Evolutionary conservation across 2,113 vertebrate species (phyloP).

Genomic region (Lepus timidus): DNA sequence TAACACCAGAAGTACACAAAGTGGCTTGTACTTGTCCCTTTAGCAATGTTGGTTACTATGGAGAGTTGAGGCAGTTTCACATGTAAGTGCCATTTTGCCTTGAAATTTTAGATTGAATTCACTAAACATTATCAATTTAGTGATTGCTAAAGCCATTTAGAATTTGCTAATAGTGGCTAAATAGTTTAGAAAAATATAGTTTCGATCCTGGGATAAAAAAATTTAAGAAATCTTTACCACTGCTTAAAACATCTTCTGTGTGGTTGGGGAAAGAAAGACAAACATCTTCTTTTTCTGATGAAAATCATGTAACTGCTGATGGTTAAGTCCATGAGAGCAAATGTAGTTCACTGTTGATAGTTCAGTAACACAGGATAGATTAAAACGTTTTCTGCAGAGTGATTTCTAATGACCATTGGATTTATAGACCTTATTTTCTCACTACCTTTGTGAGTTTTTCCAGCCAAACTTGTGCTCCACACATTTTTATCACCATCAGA

Average conservation of each 20-base stretch:
- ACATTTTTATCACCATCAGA: neutral
- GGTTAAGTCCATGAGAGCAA: neutral
- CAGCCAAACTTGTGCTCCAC: neutral
- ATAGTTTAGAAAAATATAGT: conserved; percentile 27
- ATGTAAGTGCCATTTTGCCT: neutral
- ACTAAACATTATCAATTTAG: neutral
- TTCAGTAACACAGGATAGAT: neutral
- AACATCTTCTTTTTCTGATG: neutral
- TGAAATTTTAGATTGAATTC: neutral
- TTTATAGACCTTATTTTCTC: neutral
- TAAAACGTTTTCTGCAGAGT: neutral
- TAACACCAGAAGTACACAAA: neutral
- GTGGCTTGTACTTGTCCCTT: neutral
- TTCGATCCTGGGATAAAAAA: neutral
- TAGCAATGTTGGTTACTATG: neutral
- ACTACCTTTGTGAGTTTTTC: neutral
- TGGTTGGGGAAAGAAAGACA: neutral
- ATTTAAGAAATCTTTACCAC: neutral
- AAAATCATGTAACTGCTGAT: neutral
- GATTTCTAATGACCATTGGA: neutral
- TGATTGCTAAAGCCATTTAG: neutral
- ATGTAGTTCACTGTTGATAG: neutral
- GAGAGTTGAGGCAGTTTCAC: neutral
- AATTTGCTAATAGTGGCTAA: neutral
- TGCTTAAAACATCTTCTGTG: neutral